A percentile compares a stretch with the other conserved stretches of the same genome.
phyloP scores from a whole-genome alignment of 2,113 vertebrate species.

The Hippocampus guttulatus region DNA sequence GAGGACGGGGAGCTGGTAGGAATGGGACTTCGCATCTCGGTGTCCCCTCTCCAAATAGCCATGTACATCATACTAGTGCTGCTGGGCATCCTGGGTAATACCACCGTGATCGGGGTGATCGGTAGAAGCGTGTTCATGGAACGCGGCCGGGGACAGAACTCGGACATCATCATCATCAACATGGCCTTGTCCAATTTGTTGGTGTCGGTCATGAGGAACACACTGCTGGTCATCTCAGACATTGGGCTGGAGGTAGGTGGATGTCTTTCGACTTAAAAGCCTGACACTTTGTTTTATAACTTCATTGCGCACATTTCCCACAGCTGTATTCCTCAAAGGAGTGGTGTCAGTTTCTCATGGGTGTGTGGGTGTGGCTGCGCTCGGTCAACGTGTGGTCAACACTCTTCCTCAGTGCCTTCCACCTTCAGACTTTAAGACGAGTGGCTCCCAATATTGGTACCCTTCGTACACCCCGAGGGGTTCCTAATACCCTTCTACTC shows the following conservation, averaged over 20 bases:
- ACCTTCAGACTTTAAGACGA: slow-evolving; percentile 71
- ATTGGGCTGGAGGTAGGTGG: slow-evolving; percentile 61
- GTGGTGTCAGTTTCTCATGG: slow-evolving; percentile 76
- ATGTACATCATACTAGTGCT: slow-evolving; percentile 68
- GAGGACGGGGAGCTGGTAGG: slow-evolving; percentile 13
- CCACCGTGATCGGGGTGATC: slow-evolving; percentile 62
- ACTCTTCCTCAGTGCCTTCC: slow-evolving; percentile 73
- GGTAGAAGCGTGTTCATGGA: slow-evolving; percentile 57
- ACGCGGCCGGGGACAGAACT: slow-evolving; percentile 47
- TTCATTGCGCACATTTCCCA: not conserved
- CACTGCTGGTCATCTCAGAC: slow-evolving; percentile 66
- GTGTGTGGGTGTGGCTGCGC: slow-evolving; percentile 75
- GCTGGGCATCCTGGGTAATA: slow-evolving; percentile 69
- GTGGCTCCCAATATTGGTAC: slow-evolving; percentile 35
- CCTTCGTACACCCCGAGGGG: slow-evolving; percentile 8
- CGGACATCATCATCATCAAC: slow-evolving; percentile 76
- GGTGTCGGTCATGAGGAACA: slow-evolving; percentile 69
- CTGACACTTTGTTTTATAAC: not conserved
- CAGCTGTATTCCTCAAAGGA: slow-evolving; percentile 61
- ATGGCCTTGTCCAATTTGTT: slow-evolving; percentile 73
- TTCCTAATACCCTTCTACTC: slow-evolving; percentile 44
- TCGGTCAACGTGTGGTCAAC: slow-evolving; percentile 77
- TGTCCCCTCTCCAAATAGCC: slow-evolving; percentile 37
- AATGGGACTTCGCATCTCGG: slow-evolving; percentile 45
- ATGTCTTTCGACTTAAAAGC: not conserved